A percentile compares a stretch with the other conserved stretches of the same genome.
These are phyloP conservation scores for Pelodiscus sinensis DNA, from an alignment of 2,113 vertebrate genomes.

Conservation along the genomic window DNA sequence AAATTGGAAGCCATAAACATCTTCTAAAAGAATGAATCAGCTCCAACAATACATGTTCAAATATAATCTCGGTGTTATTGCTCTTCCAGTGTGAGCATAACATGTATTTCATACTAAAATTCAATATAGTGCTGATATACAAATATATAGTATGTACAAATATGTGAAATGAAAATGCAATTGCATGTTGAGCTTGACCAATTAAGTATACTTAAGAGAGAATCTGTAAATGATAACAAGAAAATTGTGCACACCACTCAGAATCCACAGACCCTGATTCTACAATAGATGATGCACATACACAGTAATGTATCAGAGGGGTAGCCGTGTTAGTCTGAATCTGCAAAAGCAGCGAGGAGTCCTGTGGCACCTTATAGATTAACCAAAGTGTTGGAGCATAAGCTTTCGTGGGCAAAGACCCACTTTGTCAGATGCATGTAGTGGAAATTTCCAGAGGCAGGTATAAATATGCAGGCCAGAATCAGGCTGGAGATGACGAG, in stretches of 20 bases:
- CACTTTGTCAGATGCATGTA: too few relatives aligned
- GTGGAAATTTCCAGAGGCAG: too few relatives aligned
- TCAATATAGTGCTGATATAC: not conserved
- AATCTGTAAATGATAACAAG: not conserved
- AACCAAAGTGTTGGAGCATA: too few relatives aligned
- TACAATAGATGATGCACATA: not conserved
- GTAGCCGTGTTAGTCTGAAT: too few relatives aligned
- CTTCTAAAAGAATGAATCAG: not conserved
- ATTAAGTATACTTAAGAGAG: not conserved
- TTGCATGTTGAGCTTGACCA: not conserved
- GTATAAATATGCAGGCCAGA: too few relatives aligned
- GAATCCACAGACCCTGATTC: not conserved
- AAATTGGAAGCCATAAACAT: not conserved
- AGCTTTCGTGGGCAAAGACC: too few relatives aligned
- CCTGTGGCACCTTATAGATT: too few relatives aligned
- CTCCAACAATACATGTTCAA: not conserved
- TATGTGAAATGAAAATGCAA: not conserved
- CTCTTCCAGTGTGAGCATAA: not conserved
- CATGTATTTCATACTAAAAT: not conserved
- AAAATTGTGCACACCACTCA: not conserved
- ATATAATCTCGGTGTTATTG: not conserved
- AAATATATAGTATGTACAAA: not conserved
- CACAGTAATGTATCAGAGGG: not conserved
- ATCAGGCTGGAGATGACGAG: too few relatives aligned
- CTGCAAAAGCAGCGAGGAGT: too few relatives aligned